phyloP scores from a whole-genome alignment of 2,113 vertebrate genomes.

The Turdus rufiventris region DNA sequence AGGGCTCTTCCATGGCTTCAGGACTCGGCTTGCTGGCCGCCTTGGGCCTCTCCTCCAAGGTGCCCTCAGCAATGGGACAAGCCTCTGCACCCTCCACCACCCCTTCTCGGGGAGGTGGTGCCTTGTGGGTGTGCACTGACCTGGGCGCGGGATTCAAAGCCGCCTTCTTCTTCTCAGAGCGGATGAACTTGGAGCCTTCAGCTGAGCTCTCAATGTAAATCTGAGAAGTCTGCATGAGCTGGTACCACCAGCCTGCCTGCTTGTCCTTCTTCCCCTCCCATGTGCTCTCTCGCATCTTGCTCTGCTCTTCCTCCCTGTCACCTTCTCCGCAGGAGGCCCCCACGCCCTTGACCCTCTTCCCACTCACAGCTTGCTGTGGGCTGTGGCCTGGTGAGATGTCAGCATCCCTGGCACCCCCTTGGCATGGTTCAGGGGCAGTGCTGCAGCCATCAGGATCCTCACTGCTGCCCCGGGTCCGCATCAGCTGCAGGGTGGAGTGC shows the following conservation, averaged over 20 bases:
- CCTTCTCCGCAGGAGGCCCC: constrained; percentile 62
- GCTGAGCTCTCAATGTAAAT: constrained; percentile 90
- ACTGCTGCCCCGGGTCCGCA: constrained; percentile 74
- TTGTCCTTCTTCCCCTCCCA: constrained; percentile 68
- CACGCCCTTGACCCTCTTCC: constrained; percentile 68
- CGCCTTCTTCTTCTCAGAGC: constrained; percentile 75
- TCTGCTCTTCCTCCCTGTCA: constrained; percentile 52
- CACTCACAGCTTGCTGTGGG: background rate
- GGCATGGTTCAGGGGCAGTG: background rate
- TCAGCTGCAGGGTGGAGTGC: constrained; percentile 92
- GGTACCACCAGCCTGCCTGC: constrained; percentile 96
- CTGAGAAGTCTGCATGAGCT: constrained; percentile 98
- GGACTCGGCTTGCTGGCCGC: background rate
- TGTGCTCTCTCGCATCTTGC: background rate
- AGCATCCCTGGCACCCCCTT: background rate
- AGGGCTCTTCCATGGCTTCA: background rate
- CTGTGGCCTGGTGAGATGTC: background rate
- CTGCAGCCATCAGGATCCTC: background rate
- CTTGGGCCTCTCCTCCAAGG: constrained; percentile 17
- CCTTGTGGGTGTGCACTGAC: constrained; percentile 24
- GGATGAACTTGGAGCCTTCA: constrained; percentile 81
- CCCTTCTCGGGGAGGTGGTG: constrained; percentile 84
- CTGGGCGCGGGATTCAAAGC: background rate
- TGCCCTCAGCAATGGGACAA: constrained; percentile 67
- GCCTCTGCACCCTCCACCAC: constrained; percentile 94